These are phyloP conservation scores for Drosophila neonasuta DNA, from an alignment of 2,888 invertebrate genomes.

Conservation along the genomic window DNA sequence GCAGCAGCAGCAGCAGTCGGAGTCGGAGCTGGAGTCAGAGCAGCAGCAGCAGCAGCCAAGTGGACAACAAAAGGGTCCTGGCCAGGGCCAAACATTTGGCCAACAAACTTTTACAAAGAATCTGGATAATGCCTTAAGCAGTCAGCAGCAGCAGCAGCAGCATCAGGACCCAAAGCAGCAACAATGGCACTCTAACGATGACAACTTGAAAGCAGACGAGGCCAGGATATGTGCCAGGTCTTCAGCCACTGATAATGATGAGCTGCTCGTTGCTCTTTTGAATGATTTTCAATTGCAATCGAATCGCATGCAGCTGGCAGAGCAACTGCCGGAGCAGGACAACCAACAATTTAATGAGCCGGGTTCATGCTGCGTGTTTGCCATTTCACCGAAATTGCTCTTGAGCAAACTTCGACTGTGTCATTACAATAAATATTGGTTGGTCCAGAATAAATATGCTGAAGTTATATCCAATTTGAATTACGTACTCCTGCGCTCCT, in stretches of 20 bases:
- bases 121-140: conserved; percentile 76
- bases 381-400: conserved; percentile 82
- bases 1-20: conserved; percentile 23
- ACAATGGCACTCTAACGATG: conserved; percentile 74
- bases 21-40: conserved; percentile 12
- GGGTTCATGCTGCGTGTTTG: conserved; percentile 59
- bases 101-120: conserved; percentile 69
- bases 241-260: conserved; percentile 80
- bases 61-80: conserved; percentile 70
- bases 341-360: conserved; percentile 68
- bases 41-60: conserved; percentile 49
- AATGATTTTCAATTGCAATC: conserved; percentile 81
- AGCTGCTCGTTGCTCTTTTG: conserved; percentile 81
- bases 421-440: conserved; percentile 83
- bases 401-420: conserved; percentile 82
- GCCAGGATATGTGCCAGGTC: conserved; percentile 66
- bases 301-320: conserved; percentile 59
- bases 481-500: conserved; percentile 79
- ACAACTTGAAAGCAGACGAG: conserved; percentile 54
- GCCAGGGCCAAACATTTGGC: conserved; percentile 71
- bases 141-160: conserved; percentile 53
- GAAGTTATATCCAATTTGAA: conserved; percentile 82
- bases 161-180: conserved; percentile 30
- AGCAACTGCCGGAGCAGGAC: not conserved
- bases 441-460: conserved; percentile 83